A percentile compares a stretch with the other conserved stretches of the same genome.
Evolutionary conservation across 2,888 invertebrate species (phyloP).

Genomic region (Patella pellucida): DNA sequence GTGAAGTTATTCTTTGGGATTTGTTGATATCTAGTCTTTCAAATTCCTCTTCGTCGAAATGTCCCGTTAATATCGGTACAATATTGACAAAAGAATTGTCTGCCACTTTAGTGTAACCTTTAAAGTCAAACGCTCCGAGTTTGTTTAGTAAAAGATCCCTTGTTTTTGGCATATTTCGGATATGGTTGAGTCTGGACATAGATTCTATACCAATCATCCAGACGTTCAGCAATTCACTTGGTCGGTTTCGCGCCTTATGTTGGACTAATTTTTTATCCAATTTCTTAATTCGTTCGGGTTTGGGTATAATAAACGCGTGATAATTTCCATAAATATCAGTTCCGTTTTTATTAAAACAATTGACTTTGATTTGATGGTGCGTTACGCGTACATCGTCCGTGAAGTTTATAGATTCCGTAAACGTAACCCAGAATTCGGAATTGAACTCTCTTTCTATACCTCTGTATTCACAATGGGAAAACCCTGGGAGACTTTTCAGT

Average conservation of each 20-base stretch:
- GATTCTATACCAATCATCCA: constrained; percentile 80
- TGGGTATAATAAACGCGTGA: too few relatives aligned
- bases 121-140: constrained; percentile 81
- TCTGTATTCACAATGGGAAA: constrained; percentile 59
- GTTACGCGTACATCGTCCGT: constrained; percentile 34
- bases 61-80: constrained; percentile 83
- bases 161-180: constrained; percentile 84
- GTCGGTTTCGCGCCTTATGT: constrained; percentile 22
- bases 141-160: constrained; percentile 75
- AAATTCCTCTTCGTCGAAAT: constrained; percentile 42
- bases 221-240: not conserved
- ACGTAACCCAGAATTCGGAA: constrained; percentile 35
- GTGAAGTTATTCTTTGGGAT: too few relatives aligned
- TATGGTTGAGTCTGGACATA: constrained; percentile 86
- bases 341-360: constrained; percentile 47
- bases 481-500: constrained; percentile 36
- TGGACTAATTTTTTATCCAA: constrained; percentile 7
- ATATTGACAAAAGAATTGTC: constrained; percentile 95
- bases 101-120: constrained; percentile 92
- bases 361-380: constrained; percentile 59
- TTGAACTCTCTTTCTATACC: constrained; percentile 47
- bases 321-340: too few relatives aligned
- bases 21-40: too few relatives aligned
- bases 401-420: constrained; percentile 30
- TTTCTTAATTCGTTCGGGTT: too few relatives aligned